Percentiles rank a stretch among this genome's conserved stretches.
Conservation (phyloP, 2,113 vertebrate genomes). For the Pogona vitticeps region DNA sequence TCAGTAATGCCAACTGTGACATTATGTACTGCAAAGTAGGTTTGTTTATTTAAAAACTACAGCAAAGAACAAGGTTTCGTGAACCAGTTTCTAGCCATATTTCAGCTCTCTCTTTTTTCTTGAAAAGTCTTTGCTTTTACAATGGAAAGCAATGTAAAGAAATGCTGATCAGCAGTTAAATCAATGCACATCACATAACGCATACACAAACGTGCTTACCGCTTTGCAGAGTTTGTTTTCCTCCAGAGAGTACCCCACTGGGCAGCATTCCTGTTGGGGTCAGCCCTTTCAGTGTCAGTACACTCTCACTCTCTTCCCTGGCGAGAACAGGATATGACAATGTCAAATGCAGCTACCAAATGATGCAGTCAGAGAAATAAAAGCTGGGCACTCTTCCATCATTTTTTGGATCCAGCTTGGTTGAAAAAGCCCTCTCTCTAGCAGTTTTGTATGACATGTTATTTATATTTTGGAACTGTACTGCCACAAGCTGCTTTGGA, state of each 20-base stretch:
- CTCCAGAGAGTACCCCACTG: slow-evolving; percentile 95
- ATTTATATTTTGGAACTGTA: background rate
- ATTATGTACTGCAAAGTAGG: background rate
- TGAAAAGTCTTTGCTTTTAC: background rate
- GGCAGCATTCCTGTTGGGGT: slow-evolving; percentile 98
- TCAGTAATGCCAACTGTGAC: background rate
- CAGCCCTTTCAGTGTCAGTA: slow-evolving; percentile 95
- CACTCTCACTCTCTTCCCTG: slow-evolving; percentile 99
- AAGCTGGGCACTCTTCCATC: background rate
- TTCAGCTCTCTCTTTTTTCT: slow-evolving; percentile 21
- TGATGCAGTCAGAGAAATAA: background rate
- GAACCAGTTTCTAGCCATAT: background rate
- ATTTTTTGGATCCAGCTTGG: background rate
- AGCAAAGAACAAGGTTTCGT: background rate
- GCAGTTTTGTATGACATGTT: background rate
- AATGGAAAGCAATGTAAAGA: slow-evolving; percentile 10
- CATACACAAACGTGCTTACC: slow-evolving; percentile 81
- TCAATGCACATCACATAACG: slow-evolving; percentile 19
- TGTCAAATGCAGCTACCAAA: background rate
- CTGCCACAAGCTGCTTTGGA: too few relatives aligned
- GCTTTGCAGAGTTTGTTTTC: slow-evolving; percentile 96
- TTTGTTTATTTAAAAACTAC: background rate
- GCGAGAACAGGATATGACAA: slow-evolving; percentile 12
- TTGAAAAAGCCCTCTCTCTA: background rate
- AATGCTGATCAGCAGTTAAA: background rate